Conservation (phyloP, 2,797 vertebrate species). For the Cheirogaleus major region DNA sequence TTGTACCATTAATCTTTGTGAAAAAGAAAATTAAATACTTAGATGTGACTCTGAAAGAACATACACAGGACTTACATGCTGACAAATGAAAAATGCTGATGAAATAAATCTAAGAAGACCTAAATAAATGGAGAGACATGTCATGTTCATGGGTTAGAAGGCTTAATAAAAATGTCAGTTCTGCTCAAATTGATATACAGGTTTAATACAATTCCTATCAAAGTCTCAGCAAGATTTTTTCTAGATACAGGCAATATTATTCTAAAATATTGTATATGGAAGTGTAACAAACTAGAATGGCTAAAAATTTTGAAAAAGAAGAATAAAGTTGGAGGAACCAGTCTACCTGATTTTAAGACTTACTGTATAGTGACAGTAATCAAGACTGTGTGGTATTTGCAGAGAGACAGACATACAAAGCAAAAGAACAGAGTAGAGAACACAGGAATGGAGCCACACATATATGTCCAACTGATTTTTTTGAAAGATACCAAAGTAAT, state of each 20-base stretch:
- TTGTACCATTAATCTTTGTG: not conserved
- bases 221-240: not conserved
- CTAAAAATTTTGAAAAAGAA: constrained; percentile 21
- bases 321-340: constrained; percentile 16
- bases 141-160: not conserved
- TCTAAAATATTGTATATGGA: not conserved
- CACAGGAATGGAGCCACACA: not conserved
- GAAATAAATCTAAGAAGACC: not conserved
- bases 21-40: not conserved
- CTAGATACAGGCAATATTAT: not conserved
- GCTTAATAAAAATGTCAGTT: not conserved
- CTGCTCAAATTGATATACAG: not conserved
- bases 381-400: not conserved
- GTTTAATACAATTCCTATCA: constrained; percentile 9
- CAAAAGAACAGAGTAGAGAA: not conserved
- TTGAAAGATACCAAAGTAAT: not conserved
- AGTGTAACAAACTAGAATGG: not conserved
- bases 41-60: not conserved
- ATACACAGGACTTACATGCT: not conserved
- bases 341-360: not conserved
- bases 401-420: not conserved
- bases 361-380: not conserved
- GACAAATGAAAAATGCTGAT: constrained; percentile 23
- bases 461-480: not conserved
- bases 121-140: constrained; percentile 5